Base-by-base conservation (phyloP, 1,140 invertebrate species). In the Bombus consobrinus region DNA sequence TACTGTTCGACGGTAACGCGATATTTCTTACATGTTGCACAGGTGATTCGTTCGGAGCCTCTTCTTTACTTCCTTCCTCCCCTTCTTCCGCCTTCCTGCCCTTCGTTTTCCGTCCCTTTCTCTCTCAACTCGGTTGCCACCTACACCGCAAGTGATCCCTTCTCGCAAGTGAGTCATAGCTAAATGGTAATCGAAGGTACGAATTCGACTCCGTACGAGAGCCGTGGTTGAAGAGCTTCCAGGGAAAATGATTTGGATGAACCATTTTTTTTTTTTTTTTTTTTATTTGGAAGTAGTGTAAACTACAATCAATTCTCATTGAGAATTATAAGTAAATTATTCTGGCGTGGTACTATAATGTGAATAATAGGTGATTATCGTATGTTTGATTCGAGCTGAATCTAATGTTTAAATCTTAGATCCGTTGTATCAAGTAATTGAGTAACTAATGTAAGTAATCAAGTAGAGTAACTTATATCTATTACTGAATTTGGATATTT, bases 1-100 rank as follows among this genome's bases (percentile, higher is more conserved):
- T 81, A 85, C 69, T 79, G 77, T 74, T 53, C 41, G 18, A 32
- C 28, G 41, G 83, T 81, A 85, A 85, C 69, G n/a, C 77, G 83
- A 85, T 85, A 85, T 73, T 64, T 73, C 53, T 72, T 74, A 81
- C 57, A 69, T 72, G 77, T 66, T 62, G 41, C 34, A 32, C 34
- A n/a, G 73, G 32, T 74, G 72, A 71, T 68, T 86, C 85, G 75
- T 87, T 66, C 53, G 12, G 15, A 39, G 13, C 18, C 81, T 72
- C 75, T 78, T 57, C 71, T 25, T 81, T 18, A 18, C 71, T 74
- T 71, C 59, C 85, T 83, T 43, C 62, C 25, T 64, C 5, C 39
- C 57, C 69, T 32, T 3, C 34, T 43, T 32, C 59, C 53, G 53
- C 72, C 47, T 25, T 34, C 62, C 28, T 43, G n/a, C 34, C 37